Conservation (phyloP, 2,113 vertebrate genomes). For the Tupaia tana region DNA sequence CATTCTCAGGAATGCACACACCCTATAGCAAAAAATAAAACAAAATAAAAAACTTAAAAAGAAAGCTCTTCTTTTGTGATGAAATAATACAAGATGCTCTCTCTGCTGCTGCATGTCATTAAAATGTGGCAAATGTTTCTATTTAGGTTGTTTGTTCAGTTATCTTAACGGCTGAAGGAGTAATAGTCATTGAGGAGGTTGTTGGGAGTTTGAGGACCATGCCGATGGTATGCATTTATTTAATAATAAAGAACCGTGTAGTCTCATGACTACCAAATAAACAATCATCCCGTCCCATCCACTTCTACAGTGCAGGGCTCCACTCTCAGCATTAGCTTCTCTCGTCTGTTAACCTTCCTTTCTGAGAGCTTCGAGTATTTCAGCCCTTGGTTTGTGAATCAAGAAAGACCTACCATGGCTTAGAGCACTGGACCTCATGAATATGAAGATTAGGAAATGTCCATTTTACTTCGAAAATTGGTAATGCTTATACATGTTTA, state of each 20-base stretch:
- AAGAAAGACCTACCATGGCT: neutral
- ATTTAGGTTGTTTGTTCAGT: constrained; percentile 3
- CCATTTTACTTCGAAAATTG: neutral
- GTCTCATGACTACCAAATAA: neutral
- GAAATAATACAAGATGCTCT: neutral
- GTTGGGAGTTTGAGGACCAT: neutral
- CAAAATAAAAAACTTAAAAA: too few relatives aligned
- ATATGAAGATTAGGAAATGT: neutral
- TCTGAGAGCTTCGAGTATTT: neutral
- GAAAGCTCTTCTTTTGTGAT: neutral
- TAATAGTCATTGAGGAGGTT: neutral
- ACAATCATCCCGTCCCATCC: neutral
- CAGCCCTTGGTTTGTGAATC: neutral
- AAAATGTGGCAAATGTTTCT: constrained; percentile 18
- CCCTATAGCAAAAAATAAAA: too few relatives aligned
- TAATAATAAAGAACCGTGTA: neutral
- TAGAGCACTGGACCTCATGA: neutral
- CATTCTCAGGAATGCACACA: too few relatives aligned
- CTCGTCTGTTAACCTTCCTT: neutral
- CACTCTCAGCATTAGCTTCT: neutral
- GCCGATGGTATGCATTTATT: neutral
- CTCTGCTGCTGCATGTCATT: neutral
- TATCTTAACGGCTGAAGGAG: neutral
- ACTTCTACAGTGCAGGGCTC: neutral
- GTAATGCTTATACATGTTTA: neutral